Percentiles rank a stretch among this genome's conserved stretches.
Conservation (phyloP, 2,113 vertebrate species). For the Mionectes macconnelli region DNA sequence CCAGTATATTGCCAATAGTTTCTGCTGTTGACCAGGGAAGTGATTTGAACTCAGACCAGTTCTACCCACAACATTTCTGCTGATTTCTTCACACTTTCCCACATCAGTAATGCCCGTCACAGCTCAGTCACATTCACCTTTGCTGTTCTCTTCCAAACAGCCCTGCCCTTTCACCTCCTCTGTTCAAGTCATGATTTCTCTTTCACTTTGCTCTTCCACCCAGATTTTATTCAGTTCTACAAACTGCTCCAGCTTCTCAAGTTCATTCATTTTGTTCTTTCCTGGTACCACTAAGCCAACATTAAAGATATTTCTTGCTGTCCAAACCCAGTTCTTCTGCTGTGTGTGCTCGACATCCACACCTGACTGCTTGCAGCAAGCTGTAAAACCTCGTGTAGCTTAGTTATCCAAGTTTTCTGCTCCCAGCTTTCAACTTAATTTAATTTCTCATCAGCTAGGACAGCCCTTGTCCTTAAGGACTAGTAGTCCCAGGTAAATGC, state of each 20-base stretch:
- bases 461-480: neutral
- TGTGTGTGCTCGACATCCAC: neutral
- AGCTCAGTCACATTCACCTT: neutral
- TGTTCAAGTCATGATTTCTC: neutral
- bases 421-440: neutral
- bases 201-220: neutral
- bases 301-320: neutral
- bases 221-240: neutral
- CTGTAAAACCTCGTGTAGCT: neutral
- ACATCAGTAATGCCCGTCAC: neutral
- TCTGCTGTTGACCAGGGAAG: neutral
- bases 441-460: neutral
- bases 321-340: neutral
- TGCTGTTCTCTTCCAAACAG: neutral
- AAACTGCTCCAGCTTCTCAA: neutral
- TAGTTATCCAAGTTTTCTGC: neutral
- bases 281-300: neutral
- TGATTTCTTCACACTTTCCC: neutral
- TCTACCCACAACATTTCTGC: neutral
- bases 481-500: neutral
- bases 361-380: neutral
- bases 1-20: neutral
- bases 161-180: neutral
- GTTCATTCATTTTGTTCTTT: neutral
- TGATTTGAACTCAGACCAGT: neutral